Base-by-base conservation (phyloP, 53 echinoderm and acorn worm genomes). In the Actinopyga echinites region DNA sequence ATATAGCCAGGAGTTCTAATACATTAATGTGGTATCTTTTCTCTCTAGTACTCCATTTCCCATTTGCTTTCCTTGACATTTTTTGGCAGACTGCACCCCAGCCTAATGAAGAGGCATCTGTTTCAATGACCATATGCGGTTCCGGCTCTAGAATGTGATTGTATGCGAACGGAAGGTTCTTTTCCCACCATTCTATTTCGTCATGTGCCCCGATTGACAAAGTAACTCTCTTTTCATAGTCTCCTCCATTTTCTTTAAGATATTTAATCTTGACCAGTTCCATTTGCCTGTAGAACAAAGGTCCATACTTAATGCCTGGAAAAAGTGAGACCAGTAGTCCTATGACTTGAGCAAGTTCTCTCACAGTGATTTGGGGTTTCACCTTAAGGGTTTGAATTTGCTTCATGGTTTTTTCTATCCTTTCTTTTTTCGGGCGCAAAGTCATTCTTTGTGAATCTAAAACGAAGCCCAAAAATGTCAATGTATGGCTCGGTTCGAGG, bases 391-490 rank as follows among this genome's bases (percentile, higher is more conserved):
- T 68, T 11, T 11, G 34, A 68, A 68, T 68, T 30, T 30, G 19
- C 12, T 31, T 19, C 11, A 49, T 5, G 20, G 45, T 52, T 26
- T 75, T 44, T 2, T 24, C 0, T 8, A 75, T 53, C 49, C 75
- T 75, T 44, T 75, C 0, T 1, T 44, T 13, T 75, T 75, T 53
- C 1, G 75, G 54, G 42, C 12, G 7, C 23, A 75, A 1, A 21
- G 75, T 75, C 75, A 75, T 68, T 12, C 5, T 25, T 11, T 35
- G 1, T 1, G 68, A 75, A 22, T 75, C 22, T 21, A 75, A 52
- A 19, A 75, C 26, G 29, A 75, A 75, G 45, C 75, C 45, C 75
- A 75, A 75, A 24, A 75, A 75, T 5, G 26, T 24, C 75, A 75
- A 75, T 21, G 20, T 4, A 44, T 43, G 21, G 23, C 12, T 75